phyloP scores from a whole-genome alignment of 2,797 vertebrate genomes.

The Thaleichthys pacificus region DNA sequence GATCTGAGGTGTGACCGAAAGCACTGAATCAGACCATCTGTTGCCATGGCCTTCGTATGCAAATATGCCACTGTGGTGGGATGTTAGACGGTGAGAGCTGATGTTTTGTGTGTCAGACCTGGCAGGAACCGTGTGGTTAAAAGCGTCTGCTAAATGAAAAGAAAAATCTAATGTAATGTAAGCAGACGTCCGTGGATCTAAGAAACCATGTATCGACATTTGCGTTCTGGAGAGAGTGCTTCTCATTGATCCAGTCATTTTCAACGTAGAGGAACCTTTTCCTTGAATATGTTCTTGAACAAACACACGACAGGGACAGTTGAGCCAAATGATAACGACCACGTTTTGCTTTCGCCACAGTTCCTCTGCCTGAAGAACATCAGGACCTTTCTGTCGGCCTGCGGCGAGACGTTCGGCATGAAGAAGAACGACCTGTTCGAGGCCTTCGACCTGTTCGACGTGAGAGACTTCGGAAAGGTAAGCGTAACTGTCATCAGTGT shows the following conservation, averaged over 20 bases:
- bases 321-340: not conserved
- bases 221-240: too few relatives aligned
- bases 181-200: too few relatives aligned
- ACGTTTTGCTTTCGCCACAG: slow-evolving; percentile 65
- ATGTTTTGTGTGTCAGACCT: slow-evolving; percentile 15
- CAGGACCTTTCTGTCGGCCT: slow-evolving; percentile 89
- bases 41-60: not conserved
- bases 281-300: too few relatives aligned
- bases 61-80: slow-evolving; percentile 7
- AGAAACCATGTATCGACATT: too few relatives aligned
- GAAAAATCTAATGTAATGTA: too few relatives aligned
- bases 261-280: too few relatives aligned
- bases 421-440: slow-evolving; percentile 96
- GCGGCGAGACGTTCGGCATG: slow-evolving; percentile 89
- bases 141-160: too few relatives aligned
- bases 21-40: too few relatives aligned
- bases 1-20: too few relatives aligned
- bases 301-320: too few relatives aligned
- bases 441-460: slow-evolving; percentile 96
- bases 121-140: too few relatives aligned
- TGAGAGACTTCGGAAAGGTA: slow-evolving; percentile 98
- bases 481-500: slow-evolving; percentile 25
- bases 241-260: too few relatives aligned
- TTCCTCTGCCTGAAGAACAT: slow-evolving; percentile 99
- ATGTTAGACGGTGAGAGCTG: not conserved